Percentiles rank a stretch among this genome's conserved stretches.
Evolutionary conservation across 2,113 vertebrate genomes (phyloP).

Genomic region (Okapia johnstoni): DNA sequence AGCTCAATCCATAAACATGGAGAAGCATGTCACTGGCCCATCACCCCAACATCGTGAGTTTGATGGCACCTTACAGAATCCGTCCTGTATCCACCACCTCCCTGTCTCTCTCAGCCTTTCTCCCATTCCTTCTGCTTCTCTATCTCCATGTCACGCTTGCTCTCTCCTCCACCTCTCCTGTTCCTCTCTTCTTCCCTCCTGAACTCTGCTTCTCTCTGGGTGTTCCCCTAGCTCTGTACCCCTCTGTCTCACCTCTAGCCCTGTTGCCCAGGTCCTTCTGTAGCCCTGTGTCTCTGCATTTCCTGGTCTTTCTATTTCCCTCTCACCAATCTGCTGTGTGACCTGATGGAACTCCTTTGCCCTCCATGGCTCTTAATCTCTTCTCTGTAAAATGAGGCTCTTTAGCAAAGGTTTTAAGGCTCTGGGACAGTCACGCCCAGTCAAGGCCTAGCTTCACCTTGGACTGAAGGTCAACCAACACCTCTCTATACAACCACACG

Average conservation of each 20-base stretch:
- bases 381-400: neutral
- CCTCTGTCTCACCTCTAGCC: neutral
- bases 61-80: neutral
- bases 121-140: neutral
- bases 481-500: neutral
- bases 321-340: neutral
- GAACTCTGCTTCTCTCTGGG: neutral
- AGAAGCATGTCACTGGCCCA: neutral
- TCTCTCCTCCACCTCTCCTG: neutral
- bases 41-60: neutral
- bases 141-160: neutral
- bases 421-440: neutral
- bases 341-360: too few species aligned
- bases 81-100: neutral
- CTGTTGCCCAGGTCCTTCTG: neutral
- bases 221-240: neutral
- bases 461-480: too few species aligned
- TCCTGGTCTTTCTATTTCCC: neutral
- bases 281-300: neutral
- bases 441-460: neutral
- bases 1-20: neutral
- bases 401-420: neutral
- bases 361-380: neutral
- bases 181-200: neutral
- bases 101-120: neutral